A percentile compares a stretch with the other conserved stretches of the same genome.
Conservation (phyloP, 2,797 vertebrate genomes). For the Platalea minor region DNA sequence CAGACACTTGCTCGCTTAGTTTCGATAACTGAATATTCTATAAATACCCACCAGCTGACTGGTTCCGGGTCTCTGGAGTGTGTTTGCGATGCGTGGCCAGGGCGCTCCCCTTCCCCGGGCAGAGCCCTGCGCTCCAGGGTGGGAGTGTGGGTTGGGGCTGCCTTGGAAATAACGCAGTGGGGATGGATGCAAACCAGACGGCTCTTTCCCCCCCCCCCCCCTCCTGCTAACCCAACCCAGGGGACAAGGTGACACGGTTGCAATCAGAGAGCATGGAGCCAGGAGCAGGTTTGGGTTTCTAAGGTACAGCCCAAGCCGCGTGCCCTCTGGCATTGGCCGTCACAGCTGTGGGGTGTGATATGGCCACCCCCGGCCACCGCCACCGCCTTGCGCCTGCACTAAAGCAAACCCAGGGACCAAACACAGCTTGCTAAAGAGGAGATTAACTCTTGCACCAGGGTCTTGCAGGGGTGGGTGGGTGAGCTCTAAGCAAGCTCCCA, state of each 20-base stretch:
- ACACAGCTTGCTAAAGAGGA: not conserved
- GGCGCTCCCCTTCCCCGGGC: fast-evolving
- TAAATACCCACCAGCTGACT: not conserved
- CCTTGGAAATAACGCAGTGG: not conserved
- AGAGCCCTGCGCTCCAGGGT: not conserved
- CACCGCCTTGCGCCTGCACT: fast-evolving
- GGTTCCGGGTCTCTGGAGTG: not conserved
- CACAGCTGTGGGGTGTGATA: fast-evolving
- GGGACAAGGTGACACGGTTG: not conserved
- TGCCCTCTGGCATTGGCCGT: not conserved
- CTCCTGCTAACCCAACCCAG: not conserved
- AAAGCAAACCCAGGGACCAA: not conserved
- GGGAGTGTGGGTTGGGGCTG: not conserved
- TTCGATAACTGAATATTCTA: conserved; percentile 1
- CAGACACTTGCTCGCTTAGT: conserved; percentile 34
- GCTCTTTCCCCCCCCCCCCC: not conserved
- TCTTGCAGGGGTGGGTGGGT: not conserved
- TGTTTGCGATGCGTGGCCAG: fast-evolving
- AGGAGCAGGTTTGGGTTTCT: not conserved
- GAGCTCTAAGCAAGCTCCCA: not conserved
- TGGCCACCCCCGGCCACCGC: not conserved
- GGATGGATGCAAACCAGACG: not conserved
- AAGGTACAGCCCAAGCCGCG: fast-evolving
- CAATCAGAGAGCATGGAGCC: not conserved
- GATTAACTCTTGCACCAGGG: not conserved